Evolutionary conservation across 2,113 vertebrate genomes (phyloP).

Genomic region (Clarias gariepinus): DNA sequence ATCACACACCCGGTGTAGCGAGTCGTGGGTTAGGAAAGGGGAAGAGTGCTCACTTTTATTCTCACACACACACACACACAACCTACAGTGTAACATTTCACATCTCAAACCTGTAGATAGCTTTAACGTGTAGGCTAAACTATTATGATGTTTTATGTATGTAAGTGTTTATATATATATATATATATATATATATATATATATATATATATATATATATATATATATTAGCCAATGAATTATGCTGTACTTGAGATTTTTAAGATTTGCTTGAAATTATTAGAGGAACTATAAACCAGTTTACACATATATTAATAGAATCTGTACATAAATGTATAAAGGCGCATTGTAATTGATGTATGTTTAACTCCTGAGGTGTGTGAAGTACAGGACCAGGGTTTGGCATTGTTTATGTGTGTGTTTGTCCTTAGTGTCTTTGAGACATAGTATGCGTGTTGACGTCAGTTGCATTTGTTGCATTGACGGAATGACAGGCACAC

Average conservation of each 20-base stretch:
- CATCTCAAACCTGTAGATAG: slow-evolving; percentile 36
- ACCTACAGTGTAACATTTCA: slow-evolving; percentile 29
- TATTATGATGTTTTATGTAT: slow-evolving; percentile 26
- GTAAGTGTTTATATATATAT: background rate
- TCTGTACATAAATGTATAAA: slow-evolving; percentile 1
- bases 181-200: background rate
- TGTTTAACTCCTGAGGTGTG: slow-evolving; percentile 52
- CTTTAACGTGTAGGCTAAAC: slow-evolving; percentile 43
- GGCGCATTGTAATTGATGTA: slow-evolving; percentile 38
- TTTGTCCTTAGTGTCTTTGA: slow-evolving; percentile 42
- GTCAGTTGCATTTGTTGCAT: slow-evolving; percentile 39
- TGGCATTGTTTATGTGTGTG: slow-evolving; percentile 48
- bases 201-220: too few relatives aligned
- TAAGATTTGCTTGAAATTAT: slow-evolving; percentile 42
- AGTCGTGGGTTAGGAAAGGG: slow-evolving; percentile 30
- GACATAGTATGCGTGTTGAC: slow-evolving; percentile 38
- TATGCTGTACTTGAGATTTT: slow-evolving; percentile 50
- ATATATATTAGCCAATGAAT: slow-evolving; percentile 40
- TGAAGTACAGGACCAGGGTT: slow-evolving; percentile 56
- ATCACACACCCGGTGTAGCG: slow-evolving; percentile 42
- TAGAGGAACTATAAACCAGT: slow-evolving; percentile 42
- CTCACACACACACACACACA: slow-evolving; percentile 6
- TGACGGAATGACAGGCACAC: slow-evolving; percentile 32
- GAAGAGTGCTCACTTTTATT: slow-evolving; percentile 38
- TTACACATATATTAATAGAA: slow-evolving; percentile 12